phyloP scores from a whole-genome alignment of 1,140 invertebrate species.

The Condylostylus longicornis region DNA sequence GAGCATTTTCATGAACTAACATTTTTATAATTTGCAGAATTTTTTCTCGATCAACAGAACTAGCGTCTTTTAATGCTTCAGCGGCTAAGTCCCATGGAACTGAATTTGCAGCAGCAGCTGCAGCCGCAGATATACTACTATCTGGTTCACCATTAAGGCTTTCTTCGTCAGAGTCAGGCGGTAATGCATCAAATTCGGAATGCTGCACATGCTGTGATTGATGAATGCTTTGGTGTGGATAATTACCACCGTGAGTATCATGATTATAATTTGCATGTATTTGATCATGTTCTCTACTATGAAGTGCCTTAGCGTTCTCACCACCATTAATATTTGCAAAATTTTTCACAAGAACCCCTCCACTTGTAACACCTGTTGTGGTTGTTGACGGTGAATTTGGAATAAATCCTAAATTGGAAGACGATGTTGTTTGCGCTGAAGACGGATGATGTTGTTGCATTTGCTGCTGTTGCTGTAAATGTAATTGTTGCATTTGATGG shows the following conservation, averaged over 20 bases:
- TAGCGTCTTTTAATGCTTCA: constrained; percentile 22
- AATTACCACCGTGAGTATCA: too few relatives aligned
- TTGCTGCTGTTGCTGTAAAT: constrained; percentile 5
- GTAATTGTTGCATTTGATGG: constrained; percentile 5
- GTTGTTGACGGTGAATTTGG: constrained; percentile 2
- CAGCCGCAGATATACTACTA: constrained; percentile 23
- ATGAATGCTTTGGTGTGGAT: too few relatives aligned
- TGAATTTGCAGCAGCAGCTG: too few relatives aligned
- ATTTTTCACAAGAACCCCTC: constrained; percentile 7
- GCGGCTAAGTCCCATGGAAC: constrained; percentile 28
- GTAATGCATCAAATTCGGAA: constrained; percentile 45
- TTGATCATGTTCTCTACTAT: too few relatives aligned
- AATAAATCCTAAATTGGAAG: constrained; percentile 5
- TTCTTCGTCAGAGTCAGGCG: constrained; percentile 43
- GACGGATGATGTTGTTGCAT: constrained; percentile 10
- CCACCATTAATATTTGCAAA: constrained; percentile 5
- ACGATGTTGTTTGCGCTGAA: constrained; percentile 8
- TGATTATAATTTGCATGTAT: too few relatives aligned
- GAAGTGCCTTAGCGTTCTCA: too few relatives aligned
- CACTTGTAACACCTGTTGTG: background rate
- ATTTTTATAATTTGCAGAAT: constrained; percentile 21
- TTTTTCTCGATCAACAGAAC: constrained; percentile 19
- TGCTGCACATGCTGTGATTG: too few relatives aligned
- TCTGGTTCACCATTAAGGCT: constrained; percentile 33
- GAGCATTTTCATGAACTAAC: constrained; percentile 26